Base-by-base conservation (phyloP, 2,113 vertebrate species). In the Amphiprion ocellaris region DNA sequence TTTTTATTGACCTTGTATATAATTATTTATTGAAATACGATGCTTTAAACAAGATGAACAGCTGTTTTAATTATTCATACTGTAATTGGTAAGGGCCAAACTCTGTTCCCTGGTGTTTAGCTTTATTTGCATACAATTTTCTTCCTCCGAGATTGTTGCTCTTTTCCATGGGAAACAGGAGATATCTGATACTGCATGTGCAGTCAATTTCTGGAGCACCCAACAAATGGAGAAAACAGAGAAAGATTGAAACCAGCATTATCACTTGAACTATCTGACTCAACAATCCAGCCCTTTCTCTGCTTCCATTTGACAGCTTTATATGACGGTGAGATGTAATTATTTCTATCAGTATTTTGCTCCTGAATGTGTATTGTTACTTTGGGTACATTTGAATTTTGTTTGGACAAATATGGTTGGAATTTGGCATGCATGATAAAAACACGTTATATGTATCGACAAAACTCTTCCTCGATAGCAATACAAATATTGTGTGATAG, bases 31-130 rank as follows among this genome's bases (percentile, higher is more conserved):
- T 75, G 78, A 81, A 82, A 83, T 85, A 83, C 86, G 86, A 63
- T 68, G 19, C 24, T 23, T 84, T 72, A 59, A 90, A 82, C 79
- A 62, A 72, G 69, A 41, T 71, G 41, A 72, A 84, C 80, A 69
- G 76, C 58, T 62, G 39, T 82, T 88, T 86, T 63, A 86, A 89
- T 90, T 85, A 89, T 85, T 87, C 77, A 85, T 84, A 67, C 47
- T 81, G 69, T 83, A 77, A 87, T 74, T 78, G 76, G 63, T 82
- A 72, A 63, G 23, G 30, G 9, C 60, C 30, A 58, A 59, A 28
- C 59, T 21, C 11, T 71, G 17, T 52, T 84, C 78, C 62, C 66
- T 21, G 28, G 15, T 52, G 86, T 84, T 65, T 17, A 24, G 59
- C 19, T 78, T 55, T 54, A 80, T 86, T 79, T 78, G 77, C 80